Evolutionary conservation across 2,797 vertebrate species (phyloP), one percentile per base, ranked within the genome.

Genomic region (Microctenopoma steveboyesi): DNA sequence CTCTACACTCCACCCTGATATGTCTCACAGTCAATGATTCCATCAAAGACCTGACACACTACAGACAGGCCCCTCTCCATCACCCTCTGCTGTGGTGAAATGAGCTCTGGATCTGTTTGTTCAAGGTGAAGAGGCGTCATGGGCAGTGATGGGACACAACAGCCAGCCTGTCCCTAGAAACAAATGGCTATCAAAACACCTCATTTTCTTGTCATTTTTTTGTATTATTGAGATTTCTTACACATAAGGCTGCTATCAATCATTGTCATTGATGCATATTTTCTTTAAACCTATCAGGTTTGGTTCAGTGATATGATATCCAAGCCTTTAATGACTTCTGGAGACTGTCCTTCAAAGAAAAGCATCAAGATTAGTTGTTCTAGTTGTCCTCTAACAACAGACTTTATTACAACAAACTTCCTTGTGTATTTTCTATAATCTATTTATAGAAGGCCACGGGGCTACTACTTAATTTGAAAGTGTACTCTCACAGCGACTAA

Each of bases 1-100:
- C 71, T 85, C 63, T 46, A 22, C 15, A n/a, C 75, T 80, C 68
- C 57, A 78, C 52, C 49, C 52, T 37, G 79, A 81, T 69, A 64
- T 78, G 77, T 62, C 84, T 88, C 81, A 72, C 72, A 92, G 76
- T 90, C 91, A 93, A 93, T 91, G 81, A 90, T 91, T 94, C 91
- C 94, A 89, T 94, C 94, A 94, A 75, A 84, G 85, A 79, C 69
- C 73, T 93, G 94, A 94, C 91, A 89, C 82, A 94, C 91, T 16
- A 59, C 73, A 78, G 82, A 79, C 82, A 82, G 84, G 8, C 82
- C 43, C 63, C 84, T 70, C 77, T 93, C 89, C 91, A 94, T 95
- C 95, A 94, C 79, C 56, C 75, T 91, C 82, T 89, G 89, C 89
- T 64, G 86, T 79, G 88, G 69, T 93, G 90, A 94, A 95, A 95